Evolutionary conservation across 2,113 vertebrate genomes (phyloP).

Genomic region (Otis tarda): DNA sequence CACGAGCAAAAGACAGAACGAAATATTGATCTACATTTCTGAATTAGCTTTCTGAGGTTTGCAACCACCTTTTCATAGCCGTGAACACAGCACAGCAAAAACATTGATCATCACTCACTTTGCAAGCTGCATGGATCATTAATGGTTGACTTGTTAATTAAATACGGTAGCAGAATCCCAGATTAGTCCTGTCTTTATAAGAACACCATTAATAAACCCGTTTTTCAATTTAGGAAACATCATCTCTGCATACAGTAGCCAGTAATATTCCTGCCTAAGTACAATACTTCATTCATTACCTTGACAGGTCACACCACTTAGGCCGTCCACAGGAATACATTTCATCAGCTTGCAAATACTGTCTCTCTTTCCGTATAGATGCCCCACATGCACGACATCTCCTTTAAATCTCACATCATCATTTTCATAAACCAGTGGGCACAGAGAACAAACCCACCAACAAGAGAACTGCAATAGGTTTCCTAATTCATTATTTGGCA

Average conservation of each 20-base stretch:
- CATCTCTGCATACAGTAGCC: neutral
- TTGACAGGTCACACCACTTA: neutral
- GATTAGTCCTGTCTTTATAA: constrained; percentile 46
- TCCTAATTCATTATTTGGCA: neutral
- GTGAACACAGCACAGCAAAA: neutral
- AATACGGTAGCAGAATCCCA: constrained; percentile 57
- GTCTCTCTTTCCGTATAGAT: neutral
- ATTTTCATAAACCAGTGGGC: neutral
- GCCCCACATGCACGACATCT: neutral
- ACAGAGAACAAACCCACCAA: neutral
- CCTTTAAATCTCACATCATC: neutral
- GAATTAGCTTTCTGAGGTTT: constrained; percentile 40
- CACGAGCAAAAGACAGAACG: constrained; percentile 14
- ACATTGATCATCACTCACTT: constrained; percentile 55
- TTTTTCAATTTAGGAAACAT: constrained; percentile 64
- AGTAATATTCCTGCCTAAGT: neutral
- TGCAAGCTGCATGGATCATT: constrained; percentile 43
- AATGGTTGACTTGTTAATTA: constrained; percentile 66
- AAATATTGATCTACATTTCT: constrained; percentile 57
- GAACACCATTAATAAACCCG: constrained; percentile 51
- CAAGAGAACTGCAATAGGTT: neutral
- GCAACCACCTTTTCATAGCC: constrained; percentile 34
- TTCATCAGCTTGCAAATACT: neutral
- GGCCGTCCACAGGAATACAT: neutral
- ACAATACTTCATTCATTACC: constrained; percentile 50